These are phyloP conservation scores for Archilochus colubris DNA, from an alignment of 2,113 vertebrate species.

Conservation along the genomic window DNA sequence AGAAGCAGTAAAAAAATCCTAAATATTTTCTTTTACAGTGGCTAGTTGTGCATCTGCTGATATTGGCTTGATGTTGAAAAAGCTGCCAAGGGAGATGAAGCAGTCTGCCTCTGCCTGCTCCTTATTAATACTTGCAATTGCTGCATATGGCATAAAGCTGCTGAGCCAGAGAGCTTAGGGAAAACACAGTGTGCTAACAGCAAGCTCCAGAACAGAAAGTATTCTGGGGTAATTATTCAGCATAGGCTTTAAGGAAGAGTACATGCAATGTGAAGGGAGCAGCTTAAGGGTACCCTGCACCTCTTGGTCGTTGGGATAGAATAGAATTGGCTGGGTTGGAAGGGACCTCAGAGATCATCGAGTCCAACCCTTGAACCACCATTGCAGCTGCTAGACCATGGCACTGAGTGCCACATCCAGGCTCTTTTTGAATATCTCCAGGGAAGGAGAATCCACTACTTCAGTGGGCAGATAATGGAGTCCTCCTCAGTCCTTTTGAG, in stretches of 20 bases:
- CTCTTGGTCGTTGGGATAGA: background rate
- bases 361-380: too few species aligned
- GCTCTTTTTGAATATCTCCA: too few species aligned
- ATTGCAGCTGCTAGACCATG: too few species aligned
- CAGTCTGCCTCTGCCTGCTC: background rate
- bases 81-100: background rate
- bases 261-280: background rate
- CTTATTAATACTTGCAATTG: constrained; percentile 21
- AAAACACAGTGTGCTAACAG: background rate
- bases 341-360: too few species aligned
- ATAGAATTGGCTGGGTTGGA: too few species aligned
- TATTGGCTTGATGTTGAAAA: constrained; percentile 8
- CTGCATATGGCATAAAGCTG: background rate
- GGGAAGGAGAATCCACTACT: too few species aligned
- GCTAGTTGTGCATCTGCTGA: background rate
- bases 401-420: too few species aligned
- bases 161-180: background rate
- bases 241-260: background rate
- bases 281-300: background rate
- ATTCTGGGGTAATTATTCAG: background rate
- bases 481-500: background rate
- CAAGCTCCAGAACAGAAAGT: background rate
- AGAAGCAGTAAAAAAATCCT: background rate
- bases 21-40: background rate
- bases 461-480: background rate